These are phyloP conservation scores for Entelurus aequoreus DNA, from an alignment of 2,113 vertebrate species.

Conservation along the genomic window DNA sequence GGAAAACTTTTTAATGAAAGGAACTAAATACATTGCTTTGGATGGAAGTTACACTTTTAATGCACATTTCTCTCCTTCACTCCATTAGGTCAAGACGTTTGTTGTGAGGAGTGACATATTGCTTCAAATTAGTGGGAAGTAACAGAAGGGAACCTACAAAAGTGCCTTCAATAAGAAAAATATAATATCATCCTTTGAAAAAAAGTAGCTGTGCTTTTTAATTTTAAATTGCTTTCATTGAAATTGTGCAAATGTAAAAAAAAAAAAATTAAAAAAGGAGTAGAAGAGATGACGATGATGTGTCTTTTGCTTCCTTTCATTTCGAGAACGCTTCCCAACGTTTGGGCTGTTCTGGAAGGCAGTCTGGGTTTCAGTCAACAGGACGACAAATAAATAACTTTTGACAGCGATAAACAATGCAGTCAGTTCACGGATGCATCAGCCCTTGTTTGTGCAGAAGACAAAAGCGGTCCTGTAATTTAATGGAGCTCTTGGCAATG, in stretches of 20 bases:
- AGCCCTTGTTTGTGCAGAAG: conserved; percentile 38
- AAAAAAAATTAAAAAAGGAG: too few relatives aligned
- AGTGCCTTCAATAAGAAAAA: conserved; percentile 23
- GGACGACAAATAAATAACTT: conserved; percentile 26
- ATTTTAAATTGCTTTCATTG: background rate
- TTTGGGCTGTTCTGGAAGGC: conserved; percentile 39
- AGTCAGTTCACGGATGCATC: conserved; percentile 12
- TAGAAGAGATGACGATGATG: too few relatives aligned
- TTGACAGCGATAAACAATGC: conserved; percentile 15
- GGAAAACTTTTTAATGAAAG: conserved; percentile 68
- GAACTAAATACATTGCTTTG: conserved; percentile 69
- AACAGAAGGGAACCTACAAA: background rate
- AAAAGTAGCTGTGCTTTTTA: background rate
- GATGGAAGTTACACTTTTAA: conserved; percentile 59
- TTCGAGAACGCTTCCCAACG: conserved; percentile 3
- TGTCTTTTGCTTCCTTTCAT: conserved; percentile 6
- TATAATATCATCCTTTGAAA: conserved; percentile 31
- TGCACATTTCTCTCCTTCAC: conserved; percentile 8
- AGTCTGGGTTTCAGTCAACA: conserved; percentile 44
- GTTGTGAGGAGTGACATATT: conserved; percentile 4
- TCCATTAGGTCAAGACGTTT: background rate
- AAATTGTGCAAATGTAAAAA: conserved; percentile 18
- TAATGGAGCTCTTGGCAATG: background rate
- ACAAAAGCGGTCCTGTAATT: conserved; percentile 18
- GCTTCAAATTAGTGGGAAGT: background rate